Evolutionary conservation across 2,888 invertebrate species (phyloP).

Genomic region (Tribolium freemani): DNA sequence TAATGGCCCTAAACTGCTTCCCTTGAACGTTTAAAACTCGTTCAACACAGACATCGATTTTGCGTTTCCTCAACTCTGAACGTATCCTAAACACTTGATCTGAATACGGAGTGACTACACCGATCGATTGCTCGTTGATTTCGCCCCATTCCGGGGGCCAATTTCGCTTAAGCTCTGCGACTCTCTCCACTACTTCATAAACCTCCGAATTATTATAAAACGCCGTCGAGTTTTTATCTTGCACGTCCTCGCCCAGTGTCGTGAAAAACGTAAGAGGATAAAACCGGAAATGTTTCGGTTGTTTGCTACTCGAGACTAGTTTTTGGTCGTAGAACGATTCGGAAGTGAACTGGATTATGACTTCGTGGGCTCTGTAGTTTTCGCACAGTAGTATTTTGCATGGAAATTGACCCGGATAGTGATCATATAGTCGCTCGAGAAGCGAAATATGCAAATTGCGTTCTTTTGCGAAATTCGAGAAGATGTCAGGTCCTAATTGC

Average conservation of each 20-base stretch:
- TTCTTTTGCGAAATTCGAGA: slow-evolving; percentile 80
- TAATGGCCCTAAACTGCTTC: slow-evolving; percentile 87
- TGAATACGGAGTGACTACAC: slow-evolving; percentile 87
- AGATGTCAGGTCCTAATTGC: slow-evolving; percentile 87
- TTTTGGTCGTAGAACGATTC: slow-evolving; percentile 86
- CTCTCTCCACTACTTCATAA: slow-evolving; percentile 83
- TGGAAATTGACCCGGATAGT: slow-evolving; percentile 80
- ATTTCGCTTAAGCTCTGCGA: slow-evolving; percentile 77
- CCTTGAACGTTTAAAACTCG: slow-evolving; percentile 89
- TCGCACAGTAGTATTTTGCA: slow-evolving; percentile 86
- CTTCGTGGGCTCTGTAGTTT: slow-evolving; percentile 87
- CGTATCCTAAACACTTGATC: slow-evolving; percentile 85
- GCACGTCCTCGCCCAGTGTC: slow-evolving; percentile 83
- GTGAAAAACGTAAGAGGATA: slow-evolving; percentile 86
- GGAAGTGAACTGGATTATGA: slow-evolving; percentile 86
- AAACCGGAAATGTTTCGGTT: slow-evolving; percentile 78
- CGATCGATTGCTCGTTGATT: slow-evolving; percentile 82
- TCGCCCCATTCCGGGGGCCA: slow-evolving; percentile 86
- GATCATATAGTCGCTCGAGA: slow-evolving; percentile 82
- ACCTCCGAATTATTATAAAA: slow-evolving; percentile 85
- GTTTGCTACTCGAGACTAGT: slow-evolving; percentile 80
- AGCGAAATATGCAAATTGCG: slow-evolving; percentile 80
- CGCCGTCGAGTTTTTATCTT: slow-evolving; percentile 83
- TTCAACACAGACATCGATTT: slow-evolving; percentile 84
- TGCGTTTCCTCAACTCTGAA: slow-evolving; percentile 80